Base-by-base conservation (phyloP, 2,113 vertebrate species). In the Rattus norvegicus region DNA sequence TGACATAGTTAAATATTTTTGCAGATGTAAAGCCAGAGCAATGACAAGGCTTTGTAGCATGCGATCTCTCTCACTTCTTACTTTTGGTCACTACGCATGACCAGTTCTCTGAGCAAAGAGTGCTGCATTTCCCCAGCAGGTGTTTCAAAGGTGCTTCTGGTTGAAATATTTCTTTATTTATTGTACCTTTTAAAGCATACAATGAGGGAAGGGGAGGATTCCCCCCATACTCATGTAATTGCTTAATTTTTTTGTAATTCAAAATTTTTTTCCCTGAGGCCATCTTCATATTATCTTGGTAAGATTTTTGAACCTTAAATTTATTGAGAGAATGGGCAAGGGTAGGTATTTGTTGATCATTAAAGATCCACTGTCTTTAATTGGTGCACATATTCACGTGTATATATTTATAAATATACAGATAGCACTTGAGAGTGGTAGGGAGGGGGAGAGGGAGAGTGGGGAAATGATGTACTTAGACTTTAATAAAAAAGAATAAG, bases 81-180 rank as follows among this genome's bases (percentile, higher is more conserved):
- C 83, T 89, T 96, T 90, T 94, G 49, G 85, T 70, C 88, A 93
- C 54, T 30, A 69, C 81, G 97, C 95, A 97, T 97, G 79, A 96
- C 91, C 75, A 90, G 85, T n/a, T 70, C 52, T 81, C 33, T 39
- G 36, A 89, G 80, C 79, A 97, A 59, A 90, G 79, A 95, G 90
- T 77, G 81, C 7, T 89, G 36, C 52, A 20, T 24, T 75, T 77
- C 80, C 90, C 2, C 36, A 59, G 84, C n/a, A 86, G 93, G 93
- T 80, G 63, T 52, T 93, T n/a, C 47, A 56, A 91, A 94, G 79
- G 17, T 72, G 84, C 65, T 96, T 95, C 93, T 84, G 49, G 69
- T 54, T 88, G 65, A 93, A 93, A 65, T 7, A 14, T 77, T 65
- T 59, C 83, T 43, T 52, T 2, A 80, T 93, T 69, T 54, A 52